A percentile compares a stretch with the other conserved stretches of the same genome.
Conservation (phyloP, 2,888 invertebrate genomes). For the Ophion ventricosus region DNA sequence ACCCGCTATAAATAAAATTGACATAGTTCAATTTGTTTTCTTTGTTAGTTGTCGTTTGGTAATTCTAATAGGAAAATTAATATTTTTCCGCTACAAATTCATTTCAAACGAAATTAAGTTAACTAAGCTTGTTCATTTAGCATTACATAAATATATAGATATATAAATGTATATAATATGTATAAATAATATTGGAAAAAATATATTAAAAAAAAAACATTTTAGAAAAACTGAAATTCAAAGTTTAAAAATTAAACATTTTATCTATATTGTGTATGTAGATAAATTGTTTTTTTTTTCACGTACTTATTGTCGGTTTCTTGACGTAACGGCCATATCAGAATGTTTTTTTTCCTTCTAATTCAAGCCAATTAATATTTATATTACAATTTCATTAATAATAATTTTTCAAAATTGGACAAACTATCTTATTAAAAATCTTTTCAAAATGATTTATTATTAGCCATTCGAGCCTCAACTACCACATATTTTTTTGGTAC, state of each 20-base stretch:
- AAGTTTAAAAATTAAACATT: neutral
- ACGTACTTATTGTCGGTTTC: no score
- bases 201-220: neutral
- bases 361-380: neutral
- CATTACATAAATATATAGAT: neutral
- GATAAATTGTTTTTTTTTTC: no score
- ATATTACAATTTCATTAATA: neutral
- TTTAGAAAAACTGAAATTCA: neutral
- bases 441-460: neutral
- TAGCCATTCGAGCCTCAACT: neutral
- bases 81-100: neutral
- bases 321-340: no score
- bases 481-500: neutral
- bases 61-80: neutral
- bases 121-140: neutral
- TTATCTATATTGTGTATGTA: no score
- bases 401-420: neutral
- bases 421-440: neutral
- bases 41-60: neutral
- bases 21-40: neutral
- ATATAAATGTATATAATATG: neutral
- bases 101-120: neutral
- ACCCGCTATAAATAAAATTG: neutral
- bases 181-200: no score
- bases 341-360: no score